Evolutionary conservation across 2,113 vertebrate species (phyloP).

Genomic region (Regulus satrapa): DNA sequence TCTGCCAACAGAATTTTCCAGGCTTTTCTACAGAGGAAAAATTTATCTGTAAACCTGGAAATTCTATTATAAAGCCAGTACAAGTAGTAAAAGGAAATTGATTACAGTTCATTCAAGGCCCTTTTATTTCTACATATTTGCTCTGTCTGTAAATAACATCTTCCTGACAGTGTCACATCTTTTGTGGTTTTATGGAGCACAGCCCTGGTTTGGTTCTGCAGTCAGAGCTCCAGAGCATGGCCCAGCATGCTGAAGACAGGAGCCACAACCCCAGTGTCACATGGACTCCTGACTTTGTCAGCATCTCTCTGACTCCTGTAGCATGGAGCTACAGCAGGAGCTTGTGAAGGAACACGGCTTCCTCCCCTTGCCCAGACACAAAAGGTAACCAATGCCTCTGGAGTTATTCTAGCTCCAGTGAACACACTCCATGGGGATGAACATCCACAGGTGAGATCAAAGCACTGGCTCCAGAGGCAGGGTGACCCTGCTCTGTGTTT

Average conservation of each 20-base stretch:
- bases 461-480: background rate
- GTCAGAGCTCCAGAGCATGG: background rate
- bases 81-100: background rate
- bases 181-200: background rate
- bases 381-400: background rate
- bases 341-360: background rate
- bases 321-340: background rate
- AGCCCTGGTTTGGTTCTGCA: background rate
- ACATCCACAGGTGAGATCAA: background rate
- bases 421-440: fast-evolving
- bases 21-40: background rate
- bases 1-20: slow-evolving; percentile 12
- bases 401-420: background rate
- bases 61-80: background rate
- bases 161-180: background rate
- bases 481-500: background rate
- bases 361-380: background rate
- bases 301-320: background rate
- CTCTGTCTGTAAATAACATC: background rate
- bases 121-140: slow-evolving; percentile 25
- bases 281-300: background rate
- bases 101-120: background rate
- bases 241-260: fast-evolving
- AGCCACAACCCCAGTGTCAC: background rate
- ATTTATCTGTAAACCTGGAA: background rate